phyloP scores from a whole-genome alignment of 2,888 invertebrate genomes.

The Ophion obscuratus region DNA sequence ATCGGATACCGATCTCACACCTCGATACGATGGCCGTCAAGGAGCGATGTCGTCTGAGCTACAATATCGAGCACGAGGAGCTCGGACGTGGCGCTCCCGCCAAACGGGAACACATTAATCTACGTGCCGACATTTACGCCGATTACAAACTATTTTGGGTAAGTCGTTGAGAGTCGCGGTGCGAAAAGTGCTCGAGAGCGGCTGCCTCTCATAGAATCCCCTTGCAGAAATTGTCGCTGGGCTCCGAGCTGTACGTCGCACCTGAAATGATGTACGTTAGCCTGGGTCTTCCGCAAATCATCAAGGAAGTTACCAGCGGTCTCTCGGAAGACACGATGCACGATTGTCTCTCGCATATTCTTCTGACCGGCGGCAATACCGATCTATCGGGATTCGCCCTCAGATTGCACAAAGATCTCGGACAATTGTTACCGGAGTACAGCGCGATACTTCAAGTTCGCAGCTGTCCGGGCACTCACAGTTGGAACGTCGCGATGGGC shows the following conservation, averaged over 20 bases:
- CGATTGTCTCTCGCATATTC: slow-evolving; percentile 82
- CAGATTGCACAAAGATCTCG: slow-evolving; percentile 81
- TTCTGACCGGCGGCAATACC: slow-evolving; percentile 84
- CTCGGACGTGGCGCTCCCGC: slow-evolving; percentile 69
- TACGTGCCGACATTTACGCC: slow-evolving; percentile 80
- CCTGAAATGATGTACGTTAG: slow-evolving; percentile 84
- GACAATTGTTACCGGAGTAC: slow-evolving; percentile 81
- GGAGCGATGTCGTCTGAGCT: slow-evolving; percentile 82
- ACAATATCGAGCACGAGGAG: slow-evolving; percentile 82
- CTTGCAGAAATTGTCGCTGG: slow-evolving; percentile 81
- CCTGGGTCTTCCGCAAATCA: slow-evolving; percentile 82
- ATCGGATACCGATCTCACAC: slow-evolving; percentile 82
- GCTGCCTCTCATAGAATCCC: background rate
- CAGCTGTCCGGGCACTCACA: slow-evolving; percentile 81
- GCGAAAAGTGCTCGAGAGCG: too few relatives aligned
- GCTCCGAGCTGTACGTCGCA: slow-evolving; percentile 82
- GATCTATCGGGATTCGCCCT: slow-evolving; percentile 82
- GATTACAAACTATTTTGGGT: slow-evolving; percentile 82
- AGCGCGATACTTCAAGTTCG: slow-evolving; percentile 81
- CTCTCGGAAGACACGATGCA: slow-evolving; percentile 79
- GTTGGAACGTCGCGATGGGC: slow-evolving; percentile 84
- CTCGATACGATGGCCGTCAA: slow-evolving; percentile 82
- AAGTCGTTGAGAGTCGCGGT: slow-evolving; percentile 34
- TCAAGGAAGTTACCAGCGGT: slow-evolving; percentile 81
- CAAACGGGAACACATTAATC: slow-evolving; percentile 79